phyloP scores from a whole-genome alignment of 2,888 invertebrate species.

The Gymnosoma rotundatum region DNA sequence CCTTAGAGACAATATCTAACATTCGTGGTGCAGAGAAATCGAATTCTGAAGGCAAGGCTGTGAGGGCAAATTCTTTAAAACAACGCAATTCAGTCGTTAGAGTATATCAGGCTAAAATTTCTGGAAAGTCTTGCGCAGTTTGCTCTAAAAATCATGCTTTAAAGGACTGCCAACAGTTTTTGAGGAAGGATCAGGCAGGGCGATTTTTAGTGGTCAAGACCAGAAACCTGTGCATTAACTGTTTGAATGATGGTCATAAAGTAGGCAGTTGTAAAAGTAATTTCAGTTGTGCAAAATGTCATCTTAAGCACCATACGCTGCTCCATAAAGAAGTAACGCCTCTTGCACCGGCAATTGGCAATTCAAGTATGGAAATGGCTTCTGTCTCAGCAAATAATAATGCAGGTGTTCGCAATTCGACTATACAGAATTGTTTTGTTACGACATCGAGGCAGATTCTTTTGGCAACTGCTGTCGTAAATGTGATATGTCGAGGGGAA shows the following conservation, averaged over 20 bases:
- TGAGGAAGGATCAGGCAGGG: background rate
- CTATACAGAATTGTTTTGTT: constrained; percentile 7
- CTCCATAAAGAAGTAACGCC: background rate
- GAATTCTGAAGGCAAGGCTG: background rate
- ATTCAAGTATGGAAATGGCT: background rate
- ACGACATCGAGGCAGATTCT: constrained; percentile 9
- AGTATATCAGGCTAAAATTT: background rate
- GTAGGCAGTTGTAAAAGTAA: background rate
- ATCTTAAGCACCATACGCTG: constrained; percentile 5
- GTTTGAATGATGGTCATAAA: constrained; percentile 7
- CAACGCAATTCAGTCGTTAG: background rate
- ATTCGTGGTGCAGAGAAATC: background rate
- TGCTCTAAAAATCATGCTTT: background rate
- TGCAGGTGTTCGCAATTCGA: background rate
- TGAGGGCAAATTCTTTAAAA: too few relatives aligned
- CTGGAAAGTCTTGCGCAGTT: background rate
- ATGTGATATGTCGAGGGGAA: background rate
- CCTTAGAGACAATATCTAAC: constrained; percentile 26
- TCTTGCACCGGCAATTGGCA: background rate
- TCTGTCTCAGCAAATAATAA: background rate
- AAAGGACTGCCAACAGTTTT: background rate
- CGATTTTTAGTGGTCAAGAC: constrained; percentile 6
- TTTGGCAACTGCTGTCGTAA: constrained; percentile 26
- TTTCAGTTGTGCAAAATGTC: background rate
- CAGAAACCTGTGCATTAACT: constrained; percentile 15